A percentile compares a stretch with the other conserved stretches of the same genome.
phyloP scores from a whole-genome alignment of 23 tunicate genomes.

The Styela plicata region DNA sequence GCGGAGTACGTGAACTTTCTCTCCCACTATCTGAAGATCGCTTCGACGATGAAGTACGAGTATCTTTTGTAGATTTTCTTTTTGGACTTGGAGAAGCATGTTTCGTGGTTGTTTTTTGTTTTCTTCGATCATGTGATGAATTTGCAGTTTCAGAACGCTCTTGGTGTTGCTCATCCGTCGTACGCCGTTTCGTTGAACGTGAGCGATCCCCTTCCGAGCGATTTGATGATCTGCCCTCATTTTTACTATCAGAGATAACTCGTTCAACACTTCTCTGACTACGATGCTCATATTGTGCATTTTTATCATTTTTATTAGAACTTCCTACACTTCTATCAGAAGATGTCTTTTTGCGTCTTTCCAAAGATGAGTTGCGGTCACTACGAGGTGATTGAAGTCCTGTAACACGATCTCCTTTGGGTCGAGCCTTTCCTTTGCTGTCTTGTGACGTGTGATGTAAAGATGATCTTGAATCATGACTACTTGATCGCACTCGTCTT shows the following conservation, averaged over 20 bases:
- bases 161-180: neutral
- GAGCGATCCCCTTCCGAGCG: neutral
- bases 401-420: neutral
- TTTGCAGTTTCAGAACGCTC: neutral
- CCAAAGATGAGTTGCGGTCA: neutral
- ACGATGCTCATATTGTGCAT: neutral
- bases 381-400: neutral
- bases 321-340: neutral
- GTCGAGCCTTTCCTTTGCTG: neutral
- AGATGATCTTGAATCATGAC: conserved; percentile 19
- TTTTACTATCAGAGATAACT: neutral
- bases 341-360: conserved; percentile 13
- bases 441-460: neutral
- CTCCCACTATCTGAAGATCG: neutral
- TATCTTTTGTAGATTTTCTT: neutral
- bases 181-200: neutral
- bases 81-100: neutral
- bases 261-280: neutral
- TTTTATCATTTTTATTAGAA: neutral
- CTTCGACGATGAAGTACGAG: neutral
- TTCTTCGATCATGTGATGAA: neutral
- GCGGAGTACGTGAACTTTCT: neutral
- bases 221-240: neutral
- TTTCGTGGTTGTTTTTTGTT: neutral
- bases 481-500: conserved; percentile 3